phyloP scores from a whole-genome alignment of 1,140 invertebrate genomes.

The Drosophila bocqueti region DNA sequence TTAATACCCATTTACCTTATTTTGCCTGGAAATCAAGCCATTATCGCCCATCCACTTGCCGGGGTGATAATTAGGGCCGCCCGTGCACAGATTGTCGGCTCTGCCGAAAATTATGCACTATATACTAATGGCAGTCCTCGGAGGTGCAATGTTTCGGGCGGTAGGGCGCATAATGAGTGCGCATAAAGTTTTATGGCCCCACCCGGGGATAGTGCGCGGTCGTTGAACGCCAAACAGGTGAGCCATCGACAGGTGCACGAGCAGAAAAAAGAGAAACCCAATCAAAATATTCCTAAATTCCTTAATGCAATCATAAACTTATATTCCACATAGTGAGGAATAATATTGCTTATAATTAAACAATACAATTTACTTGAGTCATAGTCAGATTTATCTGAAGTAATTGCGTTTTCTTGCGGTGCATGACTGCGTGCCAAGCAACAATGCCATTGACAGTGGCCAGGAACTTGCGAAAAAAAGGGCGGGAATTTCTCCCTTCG shows the following conservation, averaged over 20 bases:
- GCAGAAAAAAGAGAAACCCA: not conserved
- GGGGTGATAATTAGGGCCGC: constrained; percentile 61
- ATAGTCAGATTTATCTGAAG: not conserved
- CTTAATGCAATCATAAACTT: not conserved
- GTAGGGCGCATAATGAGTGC: constrained; percentile 45
- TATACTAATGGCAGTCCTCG: constrained; percentile 53
- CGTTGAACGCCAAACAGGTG: constrained; percentile 17
- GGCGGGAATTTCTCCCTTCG: constrained; percentile 9
- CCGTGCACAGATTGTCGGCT: constrained; percentile 53
- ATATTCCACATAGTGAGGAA: too few species aligned
- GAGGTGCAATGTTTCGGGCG: constrained; percentile 45
- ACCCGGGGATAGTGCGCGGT: not conserved
- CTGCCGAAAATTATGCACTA: constrained; percentile 52
- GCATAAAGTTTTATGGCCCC: constrained; percentile 64
- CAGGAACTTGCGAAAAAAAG: constrained; percentile 12
- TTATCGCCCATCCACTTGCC: constrained; percentile 65
- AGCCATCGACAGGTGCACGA: constrained; percentile 16
- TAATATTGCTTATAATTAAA: not conserved
- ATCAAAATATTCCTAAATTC: not conserved
- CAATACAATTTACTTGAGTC: not conserved
- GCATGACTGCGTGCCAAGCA: constrained; percentile 39
- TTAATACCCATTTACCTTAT: constrained; percentile 63
- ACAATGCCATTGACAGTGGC: constrained; percentile 45
- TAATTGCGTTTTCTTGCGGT: constrained; percentile 15
- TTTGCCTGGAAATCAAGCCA: constrained; percentile 66